Percentiles rank a stretch among this genome's conserved stretches.
Evolutionary conservation across 2,113 vertebrate genomes (phyloP).

Genomic region (Sterna hirundo): DNA sequence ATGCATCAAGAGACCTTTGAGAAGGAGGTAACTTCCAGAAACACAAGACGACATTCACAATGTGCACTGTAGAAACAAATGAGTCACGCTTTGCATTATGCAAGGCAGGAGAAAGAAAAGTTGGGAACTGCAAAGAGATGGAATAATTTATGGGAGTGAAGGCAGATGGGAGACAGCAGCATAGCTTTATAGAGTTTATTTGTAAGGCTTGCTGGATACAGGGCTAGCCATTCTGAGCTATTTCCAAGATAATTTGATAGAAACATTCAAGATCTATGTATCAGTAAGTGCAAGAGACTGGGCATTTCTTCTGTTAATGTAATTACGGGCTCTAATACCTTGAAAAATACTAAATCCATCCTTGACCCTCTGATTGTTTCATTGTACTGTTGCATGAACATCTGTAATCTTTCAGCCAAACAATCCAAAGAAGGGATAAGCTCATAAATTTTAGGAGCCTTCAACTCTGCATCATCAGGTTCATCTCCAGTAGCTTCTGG

Average conservation of each 20-base stretch:
- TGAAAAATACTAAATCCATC: constrained; percentile 88
- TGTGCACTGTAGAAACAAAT: not conserved
- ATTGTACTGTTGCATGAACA: constrained; percentile 82
- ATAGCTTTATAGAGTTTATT: not conserved
- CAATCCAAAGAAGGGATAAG: constrained; percentile 75
- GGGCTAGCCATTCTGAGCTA: not conserved
- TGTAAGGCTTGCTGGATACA: not conserved
- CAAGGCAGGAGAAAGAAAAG: not conserved
- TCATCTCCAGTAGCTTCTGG: constrained; percentile 80
- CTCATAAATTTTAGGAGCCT: constrained; percentile 83
- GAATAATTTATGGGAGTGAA: not conserved
- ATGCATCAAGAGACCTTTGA: not conserved
- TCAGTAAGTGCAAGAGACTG: not conserved
- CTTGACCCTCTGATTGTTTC: constrained; percentile 77
- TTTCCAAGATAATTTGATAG: not conserved
- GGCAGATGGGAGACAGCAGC: not conserved
- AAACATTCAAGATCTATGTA: not conserved
- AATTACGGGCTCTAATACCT: constrained; percentile 62
- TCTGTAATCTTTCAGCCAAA: constrained; percentile 72
- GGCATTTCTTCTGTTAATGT: not conserved
- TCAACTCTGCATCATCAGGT: constrained; percentile 74
- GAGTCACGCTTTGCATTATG: not conserved
- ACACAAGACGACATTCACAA: not conserved
- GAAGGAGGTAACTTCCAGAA: not conserved
- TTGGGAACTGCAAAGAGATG: not conserved